A percentile compares a stretch with the other conserved stretches of the same genome.
These are phyloP conservation scores for Notechis scutatus DNA, from an alignment of 2,113 vertebrate species.

Conservation along the genomic window DNA sequence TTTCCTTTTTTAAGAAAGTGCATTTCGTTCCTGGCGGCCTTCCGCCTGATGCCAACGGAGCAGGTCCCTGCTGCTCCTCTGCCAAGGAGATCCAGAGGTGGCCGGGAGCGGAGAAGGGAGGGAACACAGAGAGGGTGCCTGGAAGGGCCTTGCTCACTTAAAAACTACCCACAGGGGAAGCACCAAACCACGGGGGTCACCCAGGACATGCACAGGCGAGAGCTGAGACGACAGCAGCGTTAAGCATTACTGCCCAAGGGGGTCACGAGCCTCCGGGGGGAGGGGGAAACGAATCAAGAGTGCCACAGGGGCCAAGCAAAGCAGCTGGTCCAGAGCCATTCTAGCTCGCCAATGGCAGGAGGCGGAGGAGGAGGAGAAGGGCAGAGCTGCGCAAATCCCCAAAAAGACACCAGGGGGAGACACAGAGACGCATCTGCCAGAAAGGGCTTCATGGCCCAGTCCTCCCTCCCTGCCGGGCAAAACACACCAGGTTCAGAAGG, in stretches of 20 bases:
- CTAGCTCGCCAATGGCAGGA: neutral
- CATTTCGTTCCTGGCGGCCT: neutral
- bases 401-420: neutral
- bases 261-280: conserved; percentile 7
- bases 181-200: conserved; percentile 2
- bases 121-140: neutral
- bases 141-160: neutral
- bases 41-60: neutral
- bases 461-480: neutral
- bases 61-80: conserved; percentile 14
- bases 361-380: neutral
- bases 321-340: neutral
- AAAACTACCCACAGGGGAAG: conserved; percentile 14
- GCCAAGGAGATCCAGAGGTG: conserved; percentile 5
- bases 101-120: neutral
- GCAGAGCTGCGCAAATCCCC: neutral
- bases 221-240: neutral
- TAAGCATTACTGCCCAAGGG: neutral
- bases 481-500: neutral
- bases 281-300: conserved; percentile 13
- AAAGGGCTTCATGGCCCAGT: neutral
- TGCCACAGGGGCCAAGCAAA: neutral
- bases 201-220: neutral
- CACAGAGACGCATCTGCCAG: neutral
- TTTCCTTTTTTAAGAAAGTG: neutral